phyloP scores from a whole-genome alignment of 1,140 invertebrate genomes.

The Micrasema longulum region DNA sequence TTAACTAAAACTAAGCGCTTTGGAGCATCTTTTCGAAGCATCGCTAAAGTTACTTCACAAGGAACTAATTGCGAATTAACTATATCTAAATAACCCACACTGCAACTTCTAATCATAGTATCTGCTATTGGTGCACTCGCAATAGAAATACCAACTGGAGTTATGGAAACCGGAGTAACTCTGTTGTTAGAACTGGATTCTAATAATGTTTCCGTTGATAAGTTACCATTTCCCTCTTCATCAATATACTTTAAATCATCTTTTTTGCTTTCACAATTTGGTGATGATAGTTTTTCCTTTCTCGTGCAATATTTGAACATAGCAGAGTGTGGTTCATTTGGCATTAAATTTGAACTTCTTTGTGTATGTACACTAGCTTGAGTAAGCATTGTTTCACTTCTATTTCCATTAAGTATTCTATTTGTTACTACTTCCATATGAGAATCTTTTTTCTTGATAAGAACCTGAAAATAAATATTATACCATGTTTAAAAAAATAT shows the following conservation, averaged over 20 bases:
- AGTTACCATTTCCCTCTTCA: conserved; percentile 69
- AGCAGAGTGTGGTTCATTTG: conserved; percentile 36
- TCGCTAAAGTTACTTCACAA: conserved; percentile 77
- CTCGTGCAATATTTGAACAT: conserved; percentile 48
- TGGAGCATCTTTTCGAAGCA: conserved; percentile 78
- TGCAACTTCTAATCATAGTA: conserved; percentile 84
- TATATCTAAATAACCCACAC: conserved; percentile 85
- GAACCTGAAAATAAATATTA: conserved; percentile 40
- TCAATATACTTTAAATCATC: conserved; percentile 77
- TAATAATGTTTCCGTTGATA: conserved; percentile 57
- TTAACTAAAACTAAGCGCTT: conserved; percentile 81
- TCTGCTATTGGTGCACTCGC: conserved; percentile 68
- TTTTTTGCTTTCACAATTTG: conserved; percentile 55
- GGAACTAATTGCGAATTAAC: conserved; percentile 80
- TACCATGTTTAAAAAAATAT: not conserved
- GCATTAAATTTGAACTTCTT: conserved; percentile 38
- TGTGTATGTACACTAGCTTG: conserved; percentile 44
- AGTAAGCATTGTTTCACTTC: conserved; percentile 45
- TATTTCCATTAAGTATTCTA: conserved; percentile 53
- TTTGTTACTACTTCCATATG: conserved; percentile 44
- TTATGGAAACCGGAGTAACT: conserved; percentile 75
- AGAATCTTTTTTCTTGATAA: conserved; percentile 54
- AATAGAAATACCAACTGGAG: conserved; percentile 67
- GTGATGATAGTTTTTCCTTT: conserved; percentile 51
- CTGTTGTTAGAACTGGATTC: conserved; percentile 61